Conservation (phyloP, 2,888 invertebrate genomes). For the Callyntrura sp. region DNA sequence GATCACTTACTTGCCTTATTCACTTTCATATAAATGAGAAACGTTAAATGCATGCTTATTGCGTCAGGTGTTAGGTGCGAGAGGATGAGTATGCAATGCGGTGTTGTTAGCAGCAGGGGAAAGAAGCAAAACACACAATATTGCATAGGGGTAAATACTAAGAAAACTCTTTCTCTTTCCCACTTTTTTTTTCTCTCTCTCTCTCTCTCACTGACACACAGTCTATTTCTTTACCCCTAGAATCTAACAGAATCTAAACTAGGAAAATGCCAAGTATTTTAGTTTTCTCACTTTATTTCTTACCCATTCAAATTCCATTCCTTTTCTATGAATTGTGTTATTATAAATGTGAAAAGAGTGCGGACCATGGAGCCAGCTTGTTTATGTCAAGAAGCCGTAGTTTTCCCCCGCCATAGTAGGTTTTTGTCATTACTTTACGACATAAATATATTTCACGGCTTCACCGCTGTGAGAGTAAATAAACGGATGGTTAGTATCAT, state of each 20-base stretch:
- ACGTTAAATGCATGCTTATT: conserved; percentile 67
- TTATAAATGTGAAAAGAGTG: conserved; percentile 16
- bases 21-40: conserved; percentile 53
- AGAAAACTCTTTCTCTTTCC: conserved; percentile 8
- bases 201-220: neutral
- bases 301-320: conserved; percentile 23
- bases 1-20: conserved; percentile 45
- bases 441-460: neutral
- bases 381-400: neutral
- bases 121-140: conserved; percentile 42
- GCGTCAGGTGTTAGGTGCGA: conserved; percentile 64
- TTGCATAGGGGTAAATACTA: conserved; percentile 31
- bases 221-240: neutral
- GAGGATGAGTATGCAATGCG: conserved; percentile 60
- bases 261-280: conserved; percentile 5
- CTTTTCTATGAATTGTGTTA: conserved; percentile 3
- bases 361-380: neutral
- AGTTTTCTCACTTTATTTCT: neutral
- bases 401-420: neutral
- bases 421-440: neutral
- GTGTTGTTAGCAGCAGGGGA: conserved; percentile 21
- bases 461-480: neutral
- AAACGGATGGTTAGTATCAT: neutral
- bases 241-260: conserved; percentile 1
- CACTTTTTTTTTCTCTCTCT: neutral